A percentile compares a stretch with the other conserved stretches of the same genome.
These are phyloP conservation scores for Phalanger gymnotis DNA, from an alignment of 2,797 vertebrate genomes.

Conservation along the genomic window DNA sequence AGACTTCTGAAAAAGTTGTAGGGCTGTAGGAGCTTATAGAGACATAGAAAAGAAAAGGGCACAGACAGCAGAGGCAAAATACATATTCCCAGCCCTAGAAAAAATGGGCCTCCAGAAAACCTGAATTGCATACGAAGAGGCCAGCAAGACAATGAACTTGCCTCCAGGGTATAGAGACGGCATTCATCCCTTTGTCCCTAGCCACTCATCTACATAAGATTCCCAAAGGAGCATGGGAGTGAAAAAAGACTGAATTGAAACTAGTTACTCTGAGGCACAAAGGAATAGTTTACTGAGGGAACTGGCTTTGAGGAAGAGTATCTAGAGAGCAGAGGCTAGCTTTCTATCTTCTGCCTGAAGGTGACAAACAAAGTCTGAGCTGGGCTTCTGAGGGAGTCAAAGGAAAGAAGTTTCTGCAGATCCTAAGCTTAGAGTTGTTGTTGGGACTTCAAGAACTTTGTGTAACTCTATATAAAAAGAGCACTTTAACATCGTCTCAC, in stretches of 20 bases:
- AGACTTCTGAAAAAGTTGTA: not conserved
- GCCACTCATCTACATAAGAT: not conserved
- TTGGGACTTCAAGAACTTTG: not conserved
- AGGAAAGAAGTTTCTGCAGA: not conserved
- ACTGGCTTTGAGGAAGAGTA: not conserved
- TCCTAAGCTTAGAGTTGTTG: not conserved
- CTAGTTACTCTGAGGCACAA: not conserved
- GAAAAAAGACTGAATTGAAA: not conserved
- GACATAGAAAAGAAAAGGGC: not conserved
- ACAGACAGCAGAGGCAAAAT: not conserved
- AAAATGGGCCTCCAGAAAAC: not conserved
- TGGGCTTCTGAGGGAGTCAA: not conserved
- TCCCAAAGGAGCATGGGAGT: not conserved
- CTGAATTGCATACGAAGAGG: not conserved
- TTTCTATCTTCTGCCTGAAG: not conserved
- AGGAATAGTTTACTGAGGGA: not conserved
- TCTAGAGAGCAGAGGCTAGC: not conserved
- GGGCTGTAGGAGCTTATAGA: not conserved
- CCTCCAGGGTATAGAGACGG: not conserved
- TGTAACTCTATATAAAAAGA: not conserved
- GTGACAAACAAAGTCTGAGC: not conserved
- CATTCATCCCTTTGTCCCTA: not conserved
- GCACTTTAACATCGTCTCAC: not conserved
- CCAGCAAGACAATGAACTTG: not conserved
- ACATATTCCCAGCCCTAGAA: not conserved